Percentiles rank a stretch among this genome's conserved stretches.
Evolutionary conservation across 2,888 invertebrate species (phyloP).

Genomic region (Apamea crenata): DNA sequence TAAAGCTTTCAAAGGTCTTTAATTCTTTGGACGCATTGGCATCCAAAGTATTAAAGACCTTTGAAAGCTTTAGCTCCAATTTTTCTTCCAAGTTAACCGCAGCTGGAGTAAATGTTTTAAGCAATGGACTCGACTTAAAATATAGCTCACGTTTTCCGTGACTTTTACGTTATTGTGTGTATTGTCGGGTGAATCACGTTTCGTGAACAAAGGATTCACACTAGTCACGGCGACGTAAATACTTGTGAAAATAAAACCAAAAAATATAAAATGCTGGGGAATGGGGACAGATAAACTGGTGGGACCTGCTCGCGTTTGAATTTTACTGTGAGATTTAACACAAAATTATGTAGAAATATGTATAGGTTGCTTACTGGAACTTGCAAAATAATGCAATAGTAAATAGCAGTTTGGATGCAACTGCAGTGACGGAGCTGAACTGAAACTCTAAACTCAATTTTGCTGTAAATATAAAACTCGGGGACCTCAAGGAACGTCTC

Average conservation of each 20-base stretch:
- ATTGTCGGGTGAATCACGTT: slow-evolving; percentile 61
- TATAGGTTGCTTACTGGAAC: background rate
- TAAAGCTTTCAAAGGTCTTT: too few species aligned
- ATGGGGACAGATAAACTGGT: slow-evolving; percentile 8
- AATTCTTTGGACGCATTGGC: too few species aligned
- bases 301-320: slow-evolving; percentile 23
- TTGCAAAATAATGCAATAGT: background rate
- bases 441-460: background rate
- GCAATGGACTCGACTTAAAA: slow-evolving; percentile 55
- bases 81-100: slow-evolving; percentile 33
- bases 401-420: background rate
- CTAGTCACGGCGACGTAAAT: slow-evolving; percentile 48
- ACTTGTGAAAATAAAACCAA: slow-evolving; percentile 53
- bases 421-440: background rate
- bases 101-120: slow-evolving; percentile 35
- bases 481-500: background rate
- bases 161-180: slow-evolving; percentile 60
- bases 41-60: slow-evolving; percentile 12
- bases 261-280: slow-evolving; percentile 33
- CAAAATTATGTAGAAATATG: background rate
- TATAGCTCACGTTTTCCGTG: slow-evolving; percentile 55
- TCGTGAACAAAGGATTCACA: slow-evolving; percentile 56
- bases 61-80: slow-evolving; percentile 11
- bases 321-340: background rate
- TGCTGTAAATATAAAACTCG: background rate